These are phyloP conservation scores for Phalanger gymnotis DNA, from an alignment of 2,797 vertebrate species.

Conservation along the genomic window DNA sequence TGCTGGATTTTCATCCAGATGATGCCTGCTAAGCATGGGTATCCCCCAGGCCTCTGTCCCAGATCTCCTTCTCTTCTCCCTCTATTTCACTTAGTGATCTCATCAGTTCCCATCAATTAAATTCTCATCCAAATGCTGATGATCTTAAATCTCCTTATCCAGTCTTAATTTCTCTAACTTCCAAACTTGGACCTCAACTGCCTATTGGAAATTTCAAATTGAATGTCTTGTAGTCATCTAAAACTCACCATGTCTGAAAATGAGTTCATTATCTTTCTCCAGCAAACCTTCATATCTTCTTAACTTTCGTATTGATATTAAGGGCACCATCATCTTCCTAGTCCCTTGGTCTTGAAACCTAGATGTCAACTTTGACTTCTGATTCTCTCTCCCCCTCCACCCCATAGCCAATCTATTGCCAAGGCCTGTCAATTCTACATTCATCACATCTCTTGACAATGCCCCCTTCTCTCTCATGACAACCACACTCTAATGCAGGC, in stretches of 20 bases:
- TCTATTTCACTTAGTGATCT: not conserved
- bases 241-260: not conserved
- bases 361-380: not conserved
- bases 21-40: not conserved
- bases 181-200: not conserved
- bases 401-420: not conserved
- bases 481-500: not conserved
- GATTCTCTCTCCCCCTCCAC: not conserved
- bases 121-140: not conserved
- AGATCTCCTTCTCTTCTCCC: not conserved
- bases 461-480: not conserved
- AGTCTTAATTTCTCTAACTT: not conserved
- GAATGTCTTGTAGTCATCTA: not conserved
- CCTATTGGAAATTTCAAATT: not conserved
- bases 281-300: not conserved
- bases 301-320: not conserved
- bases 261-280: not conserved
- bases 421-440: not conserved
- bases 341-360: not conserved
- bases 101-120: not conserved
- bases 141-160: not conserved
- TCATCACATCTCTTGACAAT: not conserved
- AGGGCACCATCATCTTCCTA: not conserved
- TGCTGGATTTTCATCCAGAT: not conserved
- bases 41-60: not conserved